Percentiles rank a stretch among this genome's conserved stretches.
These are phyloP conservation scores for Camponotus pennsylvanicus DNA, from an alignment of 1,140 invertebrate genomes.

Conservation along the genomic window DNA sequence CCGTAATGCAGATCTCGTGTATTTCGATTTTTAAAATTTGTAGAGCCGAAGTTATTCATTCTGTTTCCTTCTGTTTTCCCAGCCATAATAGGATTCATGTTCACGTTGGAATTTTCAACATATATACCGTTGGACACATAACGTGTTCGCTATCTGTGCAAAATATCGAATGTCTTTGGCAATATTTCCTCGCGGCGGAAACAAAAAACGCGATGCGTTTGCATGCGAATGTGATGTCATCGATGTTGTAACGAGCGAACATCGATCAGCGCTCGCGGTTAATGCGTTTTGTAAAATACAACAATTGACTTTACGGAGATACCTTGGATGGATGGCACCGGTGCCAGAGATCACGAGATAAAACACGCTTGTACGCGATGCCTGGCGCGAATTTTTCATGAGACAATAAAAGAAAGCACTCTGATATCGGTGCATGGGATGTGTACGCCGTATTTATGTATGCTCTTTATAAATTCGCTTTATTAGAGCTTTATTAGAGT, in stretches of 20 bases:
- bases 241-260: constrained; percentile 34
- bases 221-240: constrained; percentile 47
- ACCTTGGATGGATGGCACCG: constrained; percentile 15
- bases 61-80: constrained; percentile 11
- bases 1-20: neutral
- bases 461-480: constrained; percentile 36
- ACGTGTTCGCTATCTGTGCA: constrained; percentile 27
- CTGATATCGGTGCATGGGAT: neutral
- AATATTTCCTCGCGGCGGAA: constrained; percentile 45
- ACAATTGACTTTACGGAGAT: constrained; percentile 46
- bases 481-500: neutral
- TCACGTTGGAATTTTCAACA: constrained; percentile 48
- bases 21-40: constrained; percentile 34
- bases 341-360: constrained; percentile 39
- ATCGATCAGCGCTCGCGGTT: constrained; percentile 30
- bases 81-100: constrained; percentile 19
- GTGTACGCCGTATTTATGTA: neutral
- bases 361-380: constrained; percentile 15
- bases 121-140: neutral
- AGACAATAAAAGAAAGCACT: constrained; percentile 24
- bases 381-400: constrained; percentile 36
- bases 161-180: constrained; percentile 65
- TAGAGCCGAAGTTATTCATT: constrained; percentile 41
- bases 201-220: constrained; percentile 7
- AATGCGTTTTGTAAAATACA: constrained; percentile 55